Conservation (phyloP, 1,140 invertebrate species). For the Maniola jurtina region DNA sequence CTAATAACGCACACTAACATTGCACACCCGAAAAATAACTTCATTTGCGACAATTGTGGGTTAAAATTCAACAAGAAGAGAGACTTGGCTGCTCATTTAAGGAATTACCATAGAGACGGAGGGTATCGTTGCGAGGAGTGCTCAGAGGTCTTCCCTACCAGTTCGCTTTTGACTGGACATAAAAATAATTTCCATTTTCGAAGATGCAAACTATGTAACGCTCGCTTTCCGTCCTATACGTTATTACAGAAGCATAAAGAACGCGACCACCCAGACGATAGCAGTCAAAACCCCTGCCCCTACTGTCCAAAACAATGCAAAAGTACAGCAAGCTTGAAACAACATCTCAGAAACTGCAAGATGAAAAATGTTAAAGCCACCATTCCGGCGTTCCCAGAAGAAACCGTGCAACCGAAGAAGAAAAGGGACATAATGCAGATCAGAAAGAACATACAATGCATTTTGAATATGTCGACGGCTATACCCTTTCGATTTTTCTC, state of each 20-base stretch:
- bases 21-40: constrained; percentile 52
- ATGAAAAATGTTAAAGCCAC: constrained; percentile 25
- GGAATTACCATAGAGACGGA: constrained; percentile 48
- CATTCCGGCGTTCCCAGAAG: constrained; percentile 17
- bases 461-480: constrained; percentile 66
- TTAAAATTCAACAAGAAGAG: constrained; percentile 54
- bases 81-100: constrained; percentile 49
- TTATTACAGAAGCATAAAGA: constrained; percentile 52
- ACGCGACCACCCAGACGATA: constrained; percentile 46
- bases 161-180: constrained; percentile 37
- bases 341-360: constrained; percentile 53
- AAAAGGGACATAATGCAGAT: constrained; percentile 54
- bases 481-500: constrained; percentile 64
- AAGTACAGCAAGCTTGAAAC: constrained; percentile 48
- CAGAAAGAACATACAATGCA: constrained; percentile 56
- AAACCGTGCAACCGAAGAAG: constrained; percentile 41
- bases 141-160: constrained; percentile 40
- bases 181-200: constrained; percentile 53
- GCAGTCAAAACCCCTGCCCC: constrained; percentile 40
- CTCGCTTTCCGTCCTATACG: constrained; percentile 39
- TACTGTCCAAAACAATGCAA: constrained; percentile 54
- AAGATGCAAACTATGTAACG: constrained; percentile 46
- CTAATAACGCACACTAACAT: constrained; percentile 58
- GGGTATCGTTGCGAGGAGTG: constrained; percentile 57
- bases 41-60: constrained; percentile 61